phyloP scores from a whole-genome alignment of 2,888 invertebrate genomes.

The Cecidostiba fungosa region DNA sequence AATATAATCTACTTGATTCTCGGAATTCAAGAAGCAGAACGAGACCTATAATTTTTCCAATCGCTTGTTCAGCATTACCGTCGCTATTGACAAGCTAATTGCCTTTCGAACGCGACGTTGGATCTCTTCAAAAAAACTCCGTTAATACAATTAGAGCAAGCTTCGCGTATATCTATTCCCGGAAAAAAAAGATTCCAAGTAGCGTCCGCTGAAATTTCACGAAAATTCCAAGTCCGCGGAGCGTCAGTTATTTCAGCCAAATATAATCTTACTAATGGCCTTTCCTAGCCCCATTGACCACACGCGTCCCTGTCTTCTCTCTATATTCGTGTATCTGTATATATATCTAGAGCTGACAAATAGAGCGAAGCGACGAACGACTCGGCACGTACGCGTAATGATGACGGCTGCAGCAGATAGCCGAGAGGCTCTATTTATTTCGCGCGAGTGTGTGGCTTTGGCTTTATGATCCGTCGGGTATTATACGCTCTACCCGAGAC shows the following conservation, averaged over 20 bases:
- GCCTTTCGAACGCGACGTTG: not conserved
- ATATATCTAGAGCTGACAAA: constrained; percentile 42
- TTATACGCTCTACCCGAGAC: not conserved
- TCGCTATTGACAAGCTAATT: not conserved
- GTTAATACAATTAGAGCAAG: too few species aligned
- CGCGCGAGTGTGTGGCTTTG: constrained; percentile 17
- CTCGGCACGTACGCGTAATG: constrained; percentile 22
- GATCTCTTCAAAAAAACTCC: not conserved
- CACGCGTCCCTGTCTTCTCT: not conserved
- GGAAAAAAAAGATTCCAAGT: not conserved
- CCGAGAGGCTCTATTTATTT: constrained; percentile 45
- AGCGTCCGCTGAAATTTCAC: not conserved
- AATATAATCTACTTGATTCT: not conserved
- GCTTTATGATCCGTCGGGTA: constrained; percentile 41
- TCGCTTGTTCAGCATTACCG: too few species aligned
- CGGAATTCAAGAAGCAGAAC: not conserved
- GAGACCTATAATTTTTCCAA: too few species aligned
- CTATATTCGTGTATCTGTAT: not conserved
- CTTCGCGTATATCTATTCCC: too few species aligned
- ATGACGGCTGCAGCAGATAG: constrained; percentile 21
- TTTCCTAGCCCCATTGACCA: constrained; percentile 47
- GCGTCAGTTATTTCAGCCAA: not conserved
- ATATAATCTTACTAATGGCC: constrained; percentile 63
- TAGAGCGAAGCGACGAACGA: constrained; percentile 1
- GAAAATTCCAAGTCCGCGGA: too few species aligned